Evolutionary conservation across 2,113 vertebrate species (phyloP).

Genomic region (Eira barbara): DNA sequence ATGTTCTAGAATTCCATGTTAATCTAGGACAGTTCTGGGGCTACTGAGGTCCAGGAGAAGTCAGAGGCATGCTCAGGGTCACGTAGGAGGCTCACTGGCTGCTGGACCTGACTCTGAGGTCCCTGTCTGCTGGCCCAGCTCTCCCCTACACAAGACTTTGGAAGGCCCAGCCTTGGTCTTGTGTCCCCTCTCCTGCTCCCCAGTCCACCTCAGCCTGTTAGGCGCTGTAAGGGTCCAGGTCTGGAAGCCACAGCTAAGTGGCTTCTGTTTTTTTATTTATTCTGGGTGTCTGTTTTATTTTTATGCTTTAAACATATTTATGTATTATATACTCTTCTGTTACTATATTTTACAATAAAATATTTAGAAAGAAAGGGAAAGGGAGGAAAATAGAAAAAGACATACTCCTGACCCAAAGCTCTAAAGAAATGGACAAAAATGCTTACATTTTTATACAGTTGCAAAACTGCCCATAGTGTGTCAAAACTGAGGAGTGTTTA

Average conservation of each 20-base stretch:
- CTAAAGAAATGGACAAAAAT: not conserved
- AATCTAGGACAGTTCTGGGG: not conserved
- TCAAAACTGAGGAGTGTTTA: not conserved
- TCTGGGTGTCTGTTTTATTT: not conserved
- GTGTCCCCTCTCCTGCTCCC: not conserved
- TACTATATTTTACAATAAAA: not conserved
- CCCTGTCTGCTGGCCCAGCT: no score
- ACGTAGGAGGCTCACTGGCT: not conserved
- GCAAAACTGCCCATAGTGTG: rapidly evolving
- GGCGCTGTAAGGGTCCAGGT: not conserved
- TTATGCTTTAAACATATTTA: not conserved
- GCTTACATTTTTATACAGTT: not conserved
- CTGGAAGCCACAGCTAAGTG: not conserved
- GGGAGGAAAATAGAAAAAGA: not conserved
- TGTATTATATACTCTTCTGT: not conserved
- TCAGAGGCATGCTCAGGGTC: not conserved
- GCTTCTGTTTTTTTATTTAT: not conserved
- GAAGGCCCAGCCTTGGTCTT: not conserved
- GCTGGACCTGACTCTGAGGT: not conserved
- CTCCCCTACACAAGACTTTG: not conserved
- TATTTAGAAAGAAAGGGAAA: not conserved
- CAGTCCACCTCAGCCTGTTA: not conserved
- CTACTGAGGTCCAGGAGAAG: not conserved
- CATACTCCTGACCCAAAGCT: not conserved
- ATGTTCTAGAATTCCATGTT: not conserved